phyloP scores from a whole-genome alignment of 2,888 invertebrate genomes.

The Drosophila seclusa region DNA sequence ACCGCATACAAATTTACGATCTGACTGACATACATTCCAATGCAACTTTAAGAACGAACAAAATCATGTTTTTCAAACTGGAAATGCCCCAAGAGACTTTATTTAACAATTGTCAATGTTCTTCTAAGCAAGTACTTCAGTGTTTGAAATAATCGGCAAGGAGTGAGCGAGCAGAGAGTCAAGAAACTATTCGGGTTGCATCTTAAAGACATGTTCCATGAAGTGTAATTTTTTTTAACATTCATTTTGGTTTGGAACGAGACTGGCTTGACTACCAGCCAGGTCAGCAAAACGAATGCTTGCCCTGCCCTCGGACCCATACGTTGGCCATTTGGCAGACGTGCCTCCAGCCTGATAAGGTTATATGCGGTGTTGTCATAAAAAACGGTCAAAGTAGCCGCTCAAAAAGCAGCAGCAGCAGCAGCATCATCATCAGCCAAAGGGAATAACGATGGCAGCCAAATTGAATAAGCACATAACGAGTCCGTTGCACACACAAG shows the following conservation, averaged over 20 bases:
- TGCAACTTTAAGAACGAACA: slow-evolving; percentile 32
- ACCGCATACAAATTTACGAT: slow-evolving; percentile 64
- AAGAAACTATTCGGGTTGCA: neutral
- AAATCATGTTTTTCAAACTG: slow-evolving; percentile 44
- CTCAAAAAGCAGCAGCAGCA: slow-evolving; percentile 21
- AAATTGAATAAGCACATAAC: slow-evolving; percentile 79
- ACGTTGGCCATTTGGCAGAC: slow-evolving; percentile 55
- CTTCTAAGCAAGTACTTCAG: slow-evolving; percentile 7
- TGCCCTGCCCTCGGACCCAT: slow-evolving; percentile 26
- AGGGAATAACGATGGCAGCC: slow-evolving; percentile 37
- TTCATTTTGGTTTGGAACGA: neutral
- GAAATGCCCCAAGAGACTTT: neutral
- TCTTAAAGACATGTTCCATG: slow-evolving; percentile 9
- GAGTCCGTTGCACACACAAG: slow-evolving; percentile 64
- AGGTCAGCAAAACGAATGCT: slow-evolving; percentile 36
- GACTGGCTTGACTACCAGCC: slow-evolving; percentile 10
- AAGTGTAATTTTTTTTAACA: neutral
- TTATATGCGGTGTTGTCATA: slow-evolving; percentile 56
- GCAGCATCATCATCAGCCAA: slow-evolving; percentile 8
- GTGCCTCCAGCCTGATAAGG: slow-evolving; percentile 56
- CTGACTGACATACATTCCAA: slow-evolving; percentile 37
- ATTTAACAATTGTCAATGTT: slow-evolving; percentile 24
- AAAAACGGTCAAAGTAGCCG: slow-evolving; percentile 40
- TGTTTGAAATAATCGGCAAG: slow-evolving; percentile 19
- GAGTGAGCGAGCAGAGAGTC: neutral